A percentile compares a stretch with the other conserved stretches of the same genome.
These are phyloP conservation scores for Sebastes ruberrimus DNA, from an alignment of 2,797 vertebrate genomes.

Conservation along the genomic window DNA sequence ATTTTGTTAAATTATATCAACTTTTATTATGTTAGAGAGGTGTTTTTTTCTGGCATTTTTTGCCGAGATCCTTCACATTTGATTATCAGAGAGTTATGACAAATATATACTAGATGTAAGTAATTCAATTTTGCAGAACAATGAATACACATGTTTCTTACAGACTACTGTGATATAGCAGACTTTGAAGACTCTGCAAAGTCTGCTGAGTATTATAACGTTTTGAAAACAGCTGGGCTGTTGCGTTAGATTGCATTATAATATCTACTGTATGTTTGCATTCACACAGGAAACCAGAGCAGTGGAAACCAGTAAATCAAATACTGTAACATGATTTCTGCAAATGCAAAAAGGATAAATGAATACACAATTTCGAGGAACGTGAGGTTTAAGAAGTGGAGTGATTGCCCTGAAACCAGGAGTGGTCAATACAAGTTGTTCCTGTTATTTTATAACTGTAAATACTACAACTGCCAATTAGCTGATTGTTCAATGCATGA, in stretches of 20 bases:
- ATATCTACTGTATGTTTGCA: not conserved
- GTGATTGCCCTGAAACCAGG: not conserved
- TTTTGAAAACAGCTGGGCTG: not conserved
- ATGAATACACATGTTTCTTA: too few species aligned
- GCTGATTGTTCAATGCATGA: not conserved
- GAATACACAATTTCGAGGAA: not conserved
- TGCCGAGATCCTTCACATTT: too few species aligned
- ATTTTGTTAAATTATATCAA: not conserved
- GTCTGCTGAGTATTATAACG: not conserved
- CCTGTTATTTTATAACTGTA: conserved; percentile 17
- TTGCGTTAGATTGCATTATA: not conserved
- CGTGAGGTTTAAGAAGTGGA: not conserved
- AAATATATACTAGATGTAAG: not conserved
- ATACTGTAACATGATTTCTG: not conserved
- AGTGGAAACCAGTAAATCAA: not conserved
- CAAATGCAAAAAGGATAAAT: not conserved
- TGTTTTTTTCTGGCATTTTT: too few species aligned
- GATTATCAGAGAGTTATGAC: not conserved
- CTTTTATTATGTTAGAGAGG: too few species aligned
- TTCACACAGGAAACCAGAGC: not conserved
- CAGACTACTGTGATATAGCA: too few species aligned
- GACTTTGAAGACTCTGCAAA: too few species aligned
- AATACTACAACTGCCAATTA: not conserved
- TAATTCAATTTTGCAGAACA: not conserved
- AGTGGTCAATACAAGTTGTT: not conserved